phyloP scores from a whole-genome alignment of 2,888 invertebrate genomes.

The Carpatolechia fugitivella region DNA sequence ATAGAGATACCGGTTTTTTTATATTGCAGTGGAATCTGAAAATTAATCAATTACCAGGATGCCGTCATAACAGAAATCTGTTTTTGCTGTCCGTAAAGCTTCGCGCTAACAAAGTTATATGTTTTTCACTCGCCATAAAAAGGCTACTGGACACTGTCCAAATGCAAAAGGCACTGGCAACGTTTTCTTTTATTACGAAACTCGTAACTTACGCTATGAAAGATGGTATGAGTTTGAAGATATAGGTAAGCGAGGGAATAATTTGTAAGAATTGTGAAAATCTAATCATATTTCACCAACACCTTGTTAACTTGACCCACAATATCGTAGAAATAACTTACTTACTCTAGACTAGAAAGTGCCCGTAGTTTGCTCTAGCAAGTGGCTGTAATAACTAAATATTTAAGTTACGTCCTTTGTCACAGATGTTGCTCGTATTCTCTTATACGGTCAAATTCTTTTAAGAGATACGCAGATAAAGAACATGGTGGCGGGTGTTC shows the following conservation, averaged over 20 bases:
- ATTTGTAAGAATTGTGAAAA: not conserved
- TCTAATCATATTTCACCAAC: not conserved
- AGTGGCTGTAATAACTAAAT: slow-evolving; percentile 39
- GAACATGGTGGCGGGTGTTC: slow-evolving; percentile 72
- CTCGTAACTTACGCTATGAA: not conserved
- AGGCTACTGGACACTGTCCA: slow-evolving; percentile 31
- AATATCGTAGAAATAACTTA: too few species aligned
- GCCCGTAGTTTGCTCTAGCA: too few species aligned
- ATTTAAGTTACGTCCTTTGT: slow-evolving; percentile 74
- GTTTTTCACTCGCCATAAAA: slow-evolving; percentile 29
- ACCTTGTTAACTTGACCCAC: not conserved
- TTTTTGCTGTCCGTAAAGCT: slow-evolving; percentile 21
- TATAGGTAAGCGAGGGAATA: not conserved
- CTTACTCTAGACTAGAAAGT: too few species aligned
- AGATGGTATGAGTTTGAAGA: not conserved
- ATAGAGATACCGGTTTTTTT: not conserved
- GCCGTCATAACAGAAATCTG: slow-evolving; percentile 18
- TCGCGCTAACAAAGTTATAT: slow-evolving; percentile 26
- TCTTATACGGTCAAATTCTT: slow-evolving; percentile 77
- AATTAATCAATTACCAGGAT: slow-evolving; percentile 28
- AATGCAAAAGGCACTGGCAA: slow-evolving; percentile 29
- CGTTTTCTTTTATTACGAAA: slow-evolving; percentile 3
- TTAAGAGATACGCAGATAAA: slow-evolving; percentile 77
- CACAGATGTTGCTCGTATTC: slow-evolving; percentile 76
- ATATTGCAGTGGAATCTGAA: not conserved